Percentiles rank a stretch among this genome's conserved stretches.
These are phyloP conservation scores for Mycetomoellerius zeteki DNA, from an alignment of 1,140 invertebrate species.

Conservation along the genomic window DNA sequence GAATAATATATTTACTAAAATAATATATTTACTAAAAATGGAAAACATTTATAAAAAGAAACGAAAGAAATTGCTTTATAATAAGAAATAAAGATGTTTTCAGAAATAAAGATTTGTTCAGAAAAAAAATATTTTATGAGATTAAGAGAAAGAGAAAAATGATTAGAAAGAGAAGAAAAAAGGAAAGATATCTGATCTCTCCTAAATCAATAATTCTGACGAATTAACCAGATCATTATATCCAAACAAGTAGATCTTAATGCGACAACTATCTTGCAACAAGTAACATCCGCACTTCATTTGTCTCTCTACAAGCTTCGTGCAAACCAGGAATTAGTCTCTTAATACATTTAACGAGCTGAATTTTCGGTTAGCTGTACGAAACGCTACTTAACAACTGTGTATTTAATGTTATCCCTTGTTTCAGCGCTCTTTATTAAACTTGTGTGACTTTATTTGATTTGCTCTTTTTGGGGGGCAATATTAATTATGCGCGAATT, in stretches of 20 bases:
- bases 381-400: conserved; percentile 37
- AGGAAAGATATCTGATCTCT: not conserved
- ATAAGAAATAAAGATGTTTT: not conserved
- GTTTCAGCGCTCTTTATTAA: conserved; percentile 6
- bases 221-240: not conserved
- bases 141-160: conserved; percentile 11
- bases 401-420: conserved; percentile 14
- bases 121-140: not conserved
- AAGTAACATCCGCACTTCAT: conserved; percentile 57
- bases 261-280: conserved; percentile 11
- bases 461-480: not conserved
- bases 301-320: conserved; percentile 41
- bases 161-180: not conserved
- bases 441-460: conserved; percentile 23
- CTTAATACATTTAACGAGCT: conserved; percentile 30
- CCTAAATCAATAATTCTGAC: not conserved
- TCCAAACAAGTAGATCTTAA: conserved; percentile 8
- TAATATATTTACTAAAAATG: conserved; percentile 8
- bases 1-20: no score
- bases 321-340: conserved; percentile 54
- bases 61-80: not conserved
- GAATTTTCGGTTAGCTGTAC: conserved; percentile 39
- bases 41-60: not conserved
- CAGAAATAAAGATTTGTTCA: no score
- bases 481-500: not conserved